Evolutionary conservation across 2,888 invertebrate genomes (phyloP), one percentile per base, ranked within the genome.

Genomic region (Clusia tigrina): DNA sequence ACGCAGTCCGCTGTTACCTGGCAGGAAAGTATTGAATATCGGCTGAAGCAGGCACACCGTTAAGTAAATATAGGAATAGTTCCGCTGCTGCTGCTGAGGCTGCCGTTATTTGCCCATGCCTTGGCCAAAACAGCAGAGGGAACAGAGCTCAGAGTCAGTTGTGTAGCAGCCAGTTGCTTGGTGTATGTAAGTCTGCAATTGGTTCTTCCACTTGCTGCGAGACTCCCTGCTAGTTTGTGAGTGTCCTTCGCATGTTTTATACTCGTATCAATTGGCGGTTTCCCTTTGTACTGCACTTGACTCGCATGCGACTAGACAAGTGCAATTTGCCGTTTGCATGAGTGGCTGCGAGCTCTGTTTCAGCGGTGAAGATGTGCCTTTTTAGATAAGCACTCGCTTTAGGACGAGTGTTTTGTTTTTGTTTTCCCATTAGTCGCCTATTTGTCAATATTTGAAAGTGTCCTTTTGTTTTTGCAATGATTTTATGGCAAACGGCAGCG

Each of bases 181-280:
- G n/a, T 42, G 42, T 42, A 15, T 15, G 3, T 42, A n/a, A 15
- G n/a, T 42, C n/a, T 42, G 6, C n/a, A 15, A 15, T 42, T 12
- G 32, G 42, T 42, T n/a, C n/a, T 42, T 12, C 48, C 3, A 48
- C 18, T 20, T 48, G 3, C 48, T 2, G 22, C 18, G 22, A 22
- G 48, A 48, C 48, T 3, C 48, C 48, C 48, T 22, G 48, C 48
- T 15, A 42, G 10, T 42, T 42, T n/a, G n/a, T 17, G 42, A 42
- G 42, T 42, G 48, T 48, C 22, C 48, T 48, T 18, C 6, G 15
- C 48, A 48, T 48, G 48, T 3, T 18, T 22, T 22, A 20, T n/a
- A n/a, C n/a, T n/a, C n/a, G n/a, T 6, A 48, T 48, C 48, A 48
- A 48, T 48, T 20, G 48, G 48, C 48, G 48, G 48, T 42, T 48